These are phyloP conservation scores for Nothobranchius kuhntae DNA, from an alignment of 2,113 vertebrate species.

Conservation along the genomic window DNA sequence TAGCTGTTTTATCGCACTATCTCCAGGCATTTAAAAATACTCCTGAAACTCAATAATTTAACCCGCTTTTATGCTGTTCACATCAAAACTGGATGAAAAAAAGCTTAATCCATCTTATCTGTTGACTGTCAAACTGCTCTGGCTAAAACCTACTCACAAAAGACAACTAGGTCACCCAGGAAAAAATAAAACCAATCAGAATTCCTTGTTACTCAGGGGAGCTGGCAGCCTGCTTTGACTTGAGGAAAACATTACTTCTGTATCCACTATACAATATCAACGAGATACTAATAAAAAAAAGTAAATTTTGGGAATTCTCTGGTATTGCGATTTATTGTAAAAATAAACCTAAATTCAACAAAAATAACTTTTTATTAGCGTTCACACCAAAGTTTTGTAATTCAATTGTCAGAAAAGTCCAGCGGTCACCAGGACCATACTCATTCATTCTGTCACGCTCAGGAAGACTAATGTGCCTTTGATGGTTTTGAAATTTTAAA, in stretches of 20 bases:
- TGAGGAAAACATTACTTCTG: slow-evolving; percentile 57
- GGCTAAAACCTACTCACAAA: slow-evolving; percentile 87
- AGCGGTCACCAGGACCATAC: slow-evolving; percentile 58
- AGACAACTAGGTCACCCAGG: slow-evolving; percentile 86
- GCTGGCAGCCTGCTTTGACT: slow-evolving; percentile 81
- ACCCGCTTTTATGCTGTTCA: slow-evolving; percentile 85
- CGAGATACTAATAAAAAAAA: background rate
- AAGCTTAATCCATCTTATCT: slow-evolving; percentile 88
- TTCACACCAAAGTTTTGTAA: slow-evolving; percentile 25
- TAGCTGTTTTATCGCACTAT: slow-evolving; percentile 81
- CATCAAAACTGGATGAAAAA: slow-evolving; percentile 85
- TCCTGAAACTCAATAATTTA: slow-evolving; percentile 84
- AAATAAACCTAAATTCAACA: background rate
- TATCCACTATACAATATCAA: slow-evolving; percentile 49
- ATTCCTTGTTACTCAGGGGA: slow-evolving; percentile 77
- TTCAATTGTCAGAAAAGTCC: slow-evolving; percentile 37
- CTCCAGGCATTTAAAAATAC: slow-evolving; percentile 86
- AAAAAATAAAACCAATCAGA: slow-evolving; percentile 60
- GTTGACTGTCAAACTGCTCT: slow-evolving; percentile 86
- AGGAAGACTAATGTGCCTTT: slow-evolving; percentile 73
- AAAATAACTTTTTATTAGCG: slow-evolving; percentile 28
- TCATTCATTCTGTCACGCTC: slow-evolving; percentile 73
- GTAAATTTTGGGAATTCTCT: too few species aligned
- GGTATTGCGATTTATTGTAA: too few species aligned
- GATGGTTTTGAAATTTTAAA: slow-evolving; percentile 74